Evolutionary conservation across 1,140 invertebrate species (phyloP).

Genomic region (Aricia agestis): DNA sequence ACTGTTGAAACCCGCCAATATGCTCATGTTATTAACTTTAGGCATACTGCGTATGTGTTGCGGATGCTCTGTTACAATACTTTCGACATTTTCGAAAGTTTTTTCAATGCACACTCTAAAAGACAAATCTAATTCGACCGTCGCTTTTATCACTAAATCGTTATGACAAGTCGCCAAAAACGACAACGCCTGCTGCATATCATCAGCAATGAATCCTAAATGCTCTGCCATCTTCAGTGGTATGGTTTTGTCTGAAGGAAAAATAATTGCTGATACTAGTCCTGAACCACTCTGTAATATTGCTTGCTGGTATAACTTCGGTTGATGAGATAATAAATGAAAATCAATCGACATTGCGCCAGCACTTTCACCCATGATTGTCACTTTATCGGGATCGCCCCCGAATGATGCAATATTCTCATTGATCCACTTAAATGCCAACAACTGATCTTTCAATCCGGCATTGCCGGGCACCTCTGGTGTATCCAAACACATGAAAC

Average conservation of each 20-base stretch:
- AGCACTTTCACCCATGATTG: constrained; percentile 14
- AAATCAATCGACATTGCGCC: constrained; percentile 15
- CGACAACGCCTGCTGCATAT: background rate
- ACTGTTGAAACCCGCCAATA: constrained; percentile 20
- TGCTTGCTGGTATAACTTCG: background rate
- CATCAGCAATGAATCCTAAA: background rate
- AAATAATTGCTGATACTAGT: background rate
- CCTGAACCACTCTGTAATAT: background rate
- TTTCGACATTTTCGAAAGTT: background rate
- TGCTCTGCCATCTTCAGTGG: background rate
- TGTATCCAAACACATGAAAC: constrained; percentile 17
- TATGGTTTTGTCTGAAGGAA: background rate
- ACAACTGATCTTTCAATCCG: background rate
- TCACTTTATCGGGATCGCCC: constrained; percentile 18
- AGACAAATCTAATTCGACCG: background rate
- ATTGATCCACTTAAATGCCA: background rate
- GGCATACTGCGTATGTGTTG: background rate
- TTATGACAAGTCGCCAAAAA: background rate
- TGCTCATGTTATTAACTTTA: background rate
- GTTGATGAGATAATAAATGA: background rate
- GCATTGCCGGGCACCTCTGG: background rate
- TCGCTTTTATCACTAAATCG: background rate
- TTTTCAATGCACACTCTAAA: background rate
- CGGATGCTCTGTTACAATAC: background rate
- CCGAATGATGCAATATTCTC: constrained; percentile 19